These are phyloP conservation scores for Orthosia cruda DNA, from an alignment of 2,888 invertebrate species.

Conservation along the genomic window DNA sequence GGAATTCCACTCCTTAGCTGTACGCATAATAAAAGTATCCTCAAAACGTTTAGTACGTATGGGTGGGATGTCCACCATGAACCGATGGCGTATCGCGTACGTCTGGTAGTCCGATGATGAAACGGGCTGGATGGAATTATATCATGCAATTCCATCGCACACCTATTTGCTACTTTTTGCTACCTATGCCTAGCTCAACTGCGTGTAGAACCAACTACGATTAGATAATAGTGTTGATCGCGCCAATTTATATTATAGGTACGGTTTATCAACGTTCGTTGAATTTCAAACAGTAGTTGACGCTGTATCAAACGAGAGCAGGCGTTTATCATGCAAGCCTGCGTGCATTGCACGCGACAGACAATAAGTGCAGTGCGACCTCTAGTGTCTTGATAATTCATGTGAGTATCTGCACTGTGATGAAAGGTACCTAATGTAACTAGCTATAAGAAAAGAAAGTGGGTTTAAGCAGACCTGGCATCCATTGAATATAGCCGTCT, in stretches of 20 bases:
- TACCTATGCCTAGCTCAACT: neutral
- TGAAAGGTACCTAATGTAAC: slow-evolving; percentile 9
- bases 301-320: slow-evolving; percentile 19
- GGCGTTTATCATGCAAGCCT: slow-evolving; percentile 24
- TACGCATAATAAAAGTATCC: too few species aligned
- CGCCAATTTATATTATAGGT: slow-evolving; percentile 1
- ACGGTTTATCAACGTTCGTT: slow-evolving; percentile 18
- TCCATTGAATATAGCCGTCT: slow-evolving; percentile 87
- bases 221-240: slow-evolving; percentile 24
- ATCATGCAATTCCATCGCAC: too few species aligned
- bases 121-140: too few species aligned
- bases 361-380: slow-evolving; percentile 1
- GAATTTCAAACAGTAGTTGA: slow-evolving; percentile 37
- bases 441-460: slow-evolving; percentile 3
- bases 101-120: too few species aligned
- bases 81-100: too few species aligned
- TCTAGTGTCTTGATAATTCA: neutral
- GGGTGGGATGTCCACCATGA: too few species aligned
- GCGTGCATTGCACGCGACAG: neutral
- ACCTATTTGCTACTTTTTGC: too few species aligned
- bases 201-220: neutral
- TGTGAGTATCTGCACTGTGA: neutral
- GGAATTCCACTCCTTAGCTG: too few species aligned
- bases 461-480: slow-evolving; percentile 79
- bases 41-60: too few species aligned